Percentiles rank a stretch among this genome's conserved stretches.
These are phyloP conservation scores for Menura novaehollandiae DNA, from an alignment of 2,113 vertebrate species.

Conservation along the genomic window DNA sequence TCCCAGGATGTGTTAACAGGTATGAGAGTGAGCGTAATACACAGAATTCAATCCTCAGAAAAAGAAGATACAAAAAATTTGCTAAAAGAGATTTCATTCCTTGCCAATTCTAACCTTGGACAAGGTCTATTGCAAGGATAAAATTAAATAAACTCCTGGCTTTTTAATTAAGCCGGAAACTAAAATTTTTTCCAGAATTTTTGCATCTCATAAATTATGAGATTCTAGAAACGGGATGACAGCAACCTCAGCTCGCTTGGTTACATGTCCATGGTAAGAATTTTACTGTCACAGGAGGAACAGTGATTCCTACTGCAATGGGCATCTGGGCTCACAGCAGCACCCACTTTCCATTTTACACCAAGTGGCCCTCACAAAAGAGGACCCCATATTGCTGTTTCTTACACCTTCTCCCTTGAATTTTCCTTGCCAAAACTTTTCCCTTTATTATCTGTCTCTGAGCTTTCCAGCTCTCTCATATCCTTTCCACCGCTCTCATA, in stretches of 20 bases:
- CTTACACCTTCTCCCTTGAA: not conserved
- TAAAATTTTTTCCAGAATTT: not conserved
- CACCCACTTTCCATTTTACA: not conserved
- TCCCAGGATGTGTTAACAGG: not conserved
- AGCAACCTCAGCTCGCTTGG: not conserved
- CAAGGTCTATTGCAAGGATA: not conserved
- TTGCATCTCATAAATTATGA: not conserved
- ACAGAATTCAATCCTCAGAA: not conserved
- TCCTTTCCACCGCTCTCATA: not conserved
- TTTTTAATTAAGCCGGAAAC: not conserved
- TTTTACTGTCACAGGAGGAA: not conserved
- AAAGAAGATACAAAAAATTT: not conserved
- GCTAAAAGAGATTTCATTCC: not conserved
- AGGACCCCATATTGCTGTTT: not conserved
- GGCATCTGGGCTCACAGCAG: not conserved
- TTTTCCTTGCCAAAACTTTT: not conserved
- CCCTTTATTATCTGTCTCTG: not conserved
- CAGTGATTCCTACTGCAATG: no score
- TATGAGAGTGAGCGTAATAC: not conserved
- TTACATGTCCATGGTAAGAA: not conserved
- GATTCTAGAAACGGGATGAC: not conserved
- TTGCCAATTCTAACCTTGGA: not conserved
- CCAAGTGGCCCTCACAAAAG: not conserved
- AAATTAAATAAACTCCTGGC: not conserved
- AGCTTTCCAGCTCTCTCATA: not conserved